phyloP scores from a whole-genome alignment of 2,113 vertebrate genomes.

The Pardalotus punctatus region DNA sequence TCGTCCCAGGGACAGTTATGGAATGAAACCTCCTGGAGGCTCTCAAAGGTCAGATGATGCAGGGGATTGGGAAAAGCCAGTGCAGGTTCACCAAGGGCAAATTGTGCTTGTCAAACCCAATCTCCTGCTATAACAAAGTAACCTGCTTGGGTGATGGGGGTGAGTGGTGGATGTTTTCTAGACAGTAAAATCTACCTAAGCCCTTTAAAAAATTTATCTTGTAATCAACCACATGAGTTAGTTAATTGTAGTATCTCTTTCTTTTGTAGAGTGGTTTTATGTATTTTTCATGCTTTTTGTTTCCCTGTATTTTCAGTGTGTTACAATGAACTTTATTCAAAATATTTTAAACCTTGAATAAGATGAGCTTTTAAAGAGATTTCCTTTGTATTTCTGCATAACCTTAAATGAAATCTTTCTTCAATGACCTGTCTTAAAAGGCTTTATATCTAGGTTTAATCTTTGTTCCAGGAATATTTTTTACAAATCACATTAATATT shows the following conservation, averaged over 20 bases:
- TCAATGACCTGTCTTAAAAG: not conserved
- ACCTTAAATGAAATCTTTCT: not conserved
- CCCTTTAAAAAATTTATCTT: not conserved
- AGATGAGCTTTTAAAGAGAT: not conserved
- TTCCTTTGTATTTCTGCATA: not conserved
- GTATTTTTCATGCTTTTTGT: not conserved
- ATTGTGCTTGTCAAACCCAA: rapidly evolving
- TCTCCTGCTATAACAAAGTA: not conserved
- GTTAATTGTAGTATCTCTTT: not conserved
- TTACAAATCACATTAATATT: not conserved
- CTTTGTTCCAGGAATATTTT: not conserved
- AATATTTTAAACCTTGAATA: not conserved
- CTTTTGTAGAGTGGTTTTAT: not conserved
- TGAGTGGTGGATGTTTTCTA: too few relatives aligned
- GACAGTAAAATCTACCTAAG: not conserved
- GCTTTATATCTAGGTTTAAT: not conserved
- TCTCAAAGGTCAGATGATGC: not conserved
- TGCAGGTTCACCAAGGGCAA: not conserved
- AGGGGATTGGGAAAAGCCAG: not conserved
- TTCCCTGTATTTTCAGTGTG: not conserved
- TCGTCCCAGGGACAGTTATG: not conserved
- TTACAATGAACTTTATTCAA: not conserved
- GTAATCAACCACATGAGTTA: not conserved
- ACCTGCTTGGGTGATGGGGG: not conserved
- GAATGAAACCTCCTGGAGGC: not conserved